Evolutionary conservation across 2,888 invertebrate genomes (phyloP).

Genomic region (Patella pellucida): DNA sequence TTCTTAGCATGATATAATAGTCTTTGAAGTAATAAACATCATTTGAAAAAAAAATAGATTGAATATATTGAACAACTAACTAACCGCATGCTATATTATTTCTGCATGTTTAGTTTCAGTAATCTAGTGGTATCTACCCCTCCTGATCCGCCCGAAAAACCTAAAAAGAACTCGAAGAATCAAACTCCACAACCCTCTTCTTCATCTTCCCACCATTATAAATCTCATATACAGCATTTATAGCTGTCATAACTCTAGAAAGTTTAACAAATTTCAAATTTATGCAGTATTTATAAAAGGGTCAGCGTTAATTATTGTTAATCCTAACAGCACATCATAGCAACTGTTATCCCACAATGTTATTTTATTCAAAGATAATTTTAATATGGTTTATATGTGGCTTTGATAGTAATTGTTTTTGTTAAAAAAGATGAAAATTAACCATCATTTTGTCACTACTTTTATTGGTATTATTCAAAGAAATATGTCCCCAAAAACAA

Average conservation of each 20-base stretch:
- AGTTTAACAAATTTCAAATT: neutral
- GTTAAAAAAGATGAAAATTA: too few relatives aligned
- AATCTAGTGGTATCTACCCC: conserved; percentile 50
- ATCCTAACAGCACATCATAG: neutral
- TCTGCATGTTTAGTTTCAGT: conserved; percentile 51
- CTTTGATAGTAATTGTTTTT: neutral
- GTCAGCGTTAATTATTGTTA: neutral
- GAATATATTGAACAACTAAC: conserved; percentile 7
- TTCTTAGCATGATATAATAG: too few relatives aligned
- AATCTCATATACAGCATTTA: conserved; percentile 17
- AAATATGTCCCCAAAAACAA: too few relatives aligned
- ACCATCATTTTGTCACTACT: too few relatives aligned
- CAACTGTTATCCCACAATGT: neutral
- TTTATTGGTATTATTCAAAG: too few relatives aligned
- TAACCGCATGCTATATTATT: conserved; percentile 6
- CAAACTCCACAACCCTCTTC: neutral
- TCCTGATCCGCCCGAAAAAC: conserved; percentile 20
- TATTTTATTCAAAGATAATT: neutral
- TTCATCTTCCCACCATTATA: conserved; percentile 28
- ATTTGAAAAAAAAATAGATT: neutral
- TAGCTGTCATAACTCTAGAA: neutral
- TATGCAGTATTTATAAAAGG: neutral
- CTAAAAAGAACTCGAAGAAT: conserved; percentile 25
- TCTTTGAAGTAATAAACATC: neutral
- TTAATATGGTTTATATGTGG: neutral